Evolutionary conservation across 2,113 vertebrate species (phyloP), one percentile per base, ranked within the genome.

Genomic region (Ophiodon elongatus): DNA sequence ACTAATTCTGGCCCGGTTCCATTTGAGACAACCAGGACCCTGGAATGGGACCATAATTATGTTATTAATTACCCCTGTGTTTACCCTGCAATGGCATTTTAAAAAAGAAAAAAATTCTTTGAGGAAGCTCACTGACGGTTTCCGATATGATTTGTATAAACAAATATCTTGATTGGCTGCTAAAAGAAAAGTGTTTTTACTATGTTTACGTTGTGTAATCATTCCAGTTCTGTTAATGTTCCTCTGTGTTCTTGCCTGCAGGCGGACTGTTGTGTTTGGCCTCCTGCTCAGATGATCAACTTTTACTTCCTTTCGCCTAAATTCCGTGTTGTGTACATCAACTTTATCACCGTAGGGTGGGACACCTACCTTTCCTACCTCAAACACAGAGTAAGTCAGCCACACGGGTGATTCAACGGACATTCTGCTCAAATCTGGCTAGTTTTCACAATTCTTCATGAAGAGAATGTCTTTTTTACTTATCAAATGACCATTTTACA

Each of bases 291-390:
- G 93, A 89, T 97, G 88, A 29, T 99, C 17, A 98, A 98, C 57
- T 99, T 99, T 91, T 97, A 97, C 88, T 99, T 96, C 69, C 91
- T 99, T 6, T 95, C 97, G 0, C 91, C 97, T 1, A 92, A 95
- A 5, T 97, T 91, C 80, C 96, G 97, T 0, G 97, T 99, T 8
- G 82, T 96, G 13, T 99, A 99, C 2, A 93, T 99, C 83, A 99
- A 98, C 4, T 92, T 96, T 3, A 11, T 99, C 57, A 98, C 97
- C 0, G 90, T 99, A 50, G 97, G 97, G 64, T 99, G 98, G 98
- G 97, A 99, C 93, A 96, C 96, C 0, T 99, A 98, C 90, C 96
- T 99, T 59, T 97, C 97, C 76, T 98, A 98, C 91, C 95, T 99
- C 50, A 99, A 98, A 79, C 94, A 98, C 94, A 91, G 95, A 93